These are phyloP conservation scores for Ranitomeya imitator DNA, from an alignment of 2,113 vertebrate species.

Conservation along the genomic window DNA sequence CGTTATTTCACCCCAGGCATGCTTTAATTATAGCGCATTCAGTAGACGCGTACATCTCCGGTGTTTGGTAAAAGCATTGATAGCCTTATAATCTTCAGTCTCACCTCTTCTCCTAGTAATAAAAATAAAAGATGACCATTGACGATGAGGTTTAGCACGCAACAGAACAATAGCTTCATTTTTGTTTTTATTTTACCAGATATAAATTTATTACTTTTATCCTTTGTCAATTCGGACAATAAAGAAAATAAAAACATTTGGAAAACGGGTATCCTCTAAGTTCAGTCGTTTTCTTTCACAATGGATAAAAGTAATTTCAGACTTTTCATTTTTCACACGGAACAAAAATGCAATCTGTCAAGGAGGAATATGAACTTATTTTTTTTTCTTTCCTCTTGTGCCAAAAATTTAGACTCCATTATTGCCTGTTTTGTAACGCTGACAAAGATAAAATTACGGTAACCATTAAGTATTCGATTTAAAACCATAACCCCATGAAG, in stretches of 20 bases:
- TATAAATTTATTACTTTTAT: neutral
- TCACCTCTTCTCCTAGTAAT: constrained; percentile 38
- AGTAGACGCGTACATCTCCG: constrained; percentile 31
- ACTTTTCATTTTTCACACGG: neutral
- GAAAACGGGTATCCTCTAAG: neutral
- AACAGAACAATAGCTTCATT: neutral
- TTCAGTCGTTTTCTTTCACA: neutral
- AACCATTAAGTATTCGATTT: constrained; percentile 5
- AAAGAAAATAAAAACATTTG: neutral
- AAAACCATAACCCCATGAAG: neutral
- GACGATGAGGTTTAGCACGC: neutral
- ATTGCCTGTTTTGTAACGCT: constrained; percentile 9
- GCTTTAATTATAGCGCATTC: constrained; percentile 50
- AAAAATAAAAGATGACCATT: constrained; percentile 26
- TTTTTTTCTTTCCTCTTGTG: neutral
- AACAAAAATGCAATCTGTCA: neutral
- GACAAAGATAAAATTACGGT: neutral
- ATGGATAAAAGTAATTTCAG: neutral
- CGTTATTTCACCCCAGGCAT: constrained; percentile 37
- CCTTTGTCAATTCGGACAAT: no score
- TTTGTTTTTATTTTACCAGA: neutral
- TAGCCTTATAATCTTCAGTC: constrained; percentile 32
- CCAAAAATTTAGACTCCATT: neutral
- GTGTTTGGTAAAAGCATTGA: constrained; percentile 21
- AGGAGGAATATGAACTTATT: neutral